Base-by-base conservation (phyloP, 2,797 vertebrate species). In the Poeciliopsis infans region DNA sequence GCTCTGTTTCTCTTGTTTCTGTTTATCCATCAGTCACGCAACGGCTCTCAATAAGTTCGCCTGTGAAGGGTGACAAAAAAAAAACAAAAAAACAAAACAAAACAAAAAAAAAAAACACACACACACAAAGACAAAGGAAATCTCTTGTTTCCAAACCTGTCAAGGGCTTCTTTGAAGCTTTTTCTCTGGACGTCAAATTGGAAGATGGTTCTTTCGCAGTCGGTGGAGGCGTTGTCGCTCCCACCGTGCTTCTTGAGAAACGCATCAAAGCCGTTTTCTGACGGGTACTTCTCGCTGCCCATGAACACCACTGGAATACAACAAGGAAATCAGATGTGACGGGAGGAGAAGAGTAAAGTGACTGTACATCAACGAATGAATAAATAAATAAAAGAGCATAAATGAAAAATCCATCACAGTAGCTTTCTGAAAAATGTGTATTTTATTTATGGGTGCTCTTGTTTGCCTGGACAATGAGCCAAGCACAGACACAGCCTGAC, bases 241-340 rank as follows among this genome's bases (percentile, higher is more conserved):
- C 98, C 97, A 0, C 98, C 97, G 0, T 99, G 97, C 79, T 98
- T 99, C 95, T 98, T 99, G 85, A 99, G 96, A 91, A 99, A 99
- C 0, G 95, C 97, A 87, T 99, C 98, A 89, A 99, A 99, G 73
- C 97, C 98, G 10, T 99, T 99, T 93, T 99, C 98, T 82, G 97
- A 97, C 1, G 98, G 98, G 81, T 98, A 99, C 89, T 98, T 99
- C 94, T 97, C 95, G 75, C 97, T 98, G 91, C 98, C 98, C 98
- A 99, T 99, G 87, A 98, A 99, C 81, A 99, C 98, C 98, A 99
- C 98, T 98, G 92, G 64, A 85, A 77, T 47, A 72, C 18, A 70
- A 73, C 0, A 41, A 39, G 47, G 43, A 39, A 70, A 69, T 57
- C 51, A 47, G 41, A 75, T 16, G 72, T 5, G 41, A 31, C 5